Evolutionary conservation across 2,888 invertebrate species (phyloP).

Genomic region (Notocelia uddmanniana): DNA sequence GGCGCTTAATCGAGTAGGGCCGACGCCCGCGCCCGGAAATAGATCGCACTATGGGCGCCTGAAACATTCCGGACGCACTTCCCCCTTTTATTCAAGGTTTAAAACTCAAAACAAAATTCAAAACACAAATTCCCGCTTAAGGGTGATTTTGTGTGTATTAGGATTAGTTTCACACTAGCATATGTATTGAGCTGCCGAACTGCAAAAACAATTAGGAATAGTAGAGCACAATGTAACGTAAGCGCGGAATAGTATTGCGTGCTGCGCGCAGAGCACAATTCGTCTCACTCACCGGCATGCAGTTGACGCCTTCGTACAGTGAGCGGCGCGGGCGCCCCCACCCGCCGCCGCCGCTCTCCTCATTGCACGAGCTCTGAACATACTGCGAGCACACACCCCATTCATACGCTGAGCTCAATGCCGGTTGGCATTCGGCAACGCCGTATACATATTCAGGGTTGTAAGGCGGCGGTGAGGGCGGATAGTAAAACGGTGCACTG

Average conservation of each 20-base stretch:
- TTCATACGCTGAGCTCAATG: conserved; percentile 51
- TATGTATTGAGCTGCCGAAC: conserved; percentile 15
- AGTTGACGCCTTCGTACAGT: conserved; percentile 81
- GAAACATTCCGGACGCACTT: conserved; percentile 78
- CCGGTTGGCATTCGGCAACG: conserved; percentile 56
- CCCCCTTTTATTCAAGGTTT: conserved; percentile 71
- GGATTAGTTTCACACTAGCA: conserved; percentile 26
- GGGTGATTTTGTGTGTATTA: conserved; percentile 35
- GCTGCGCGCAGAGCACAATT: conserved; percentile 65
- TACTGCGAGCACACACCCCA: conserved; percentile 60
- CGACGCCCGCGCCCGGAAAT: conserved; percentile 82
- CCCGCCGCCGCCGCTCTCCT: conserved; percentile 63
- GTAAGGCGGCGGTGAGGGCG: conserved; percentile 75
- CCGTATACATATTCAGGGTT: conserved; percentile 72
- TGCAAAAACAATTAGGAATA: conserved; percentile 55
- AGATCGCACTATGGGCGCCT: conserved; percentile 77
- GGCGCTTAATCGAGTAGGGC: conserved; percentile 76
- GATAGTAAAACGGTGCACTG: conserved; percentile 69
- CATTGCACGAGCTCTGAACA: conserved; percentile 56
- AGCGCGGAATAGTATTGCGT: conserved; percentile 58
- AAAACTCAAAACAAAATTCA: conserved; percentile 59
- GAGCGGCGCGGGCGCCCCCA: conserved; percentile 72
- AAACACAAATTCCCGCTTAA: conserved; percentile 50
- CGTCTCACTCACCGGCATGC: conserved; percentile 76
- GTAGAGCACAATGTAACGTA: conserved; percentile 55